A percentile compares a stretch with the other conserved stretches of the same genome.
Conservation (phyloP, 2,113 vertebrate species). For the Orthochromis malagaraziensis region DNA sequence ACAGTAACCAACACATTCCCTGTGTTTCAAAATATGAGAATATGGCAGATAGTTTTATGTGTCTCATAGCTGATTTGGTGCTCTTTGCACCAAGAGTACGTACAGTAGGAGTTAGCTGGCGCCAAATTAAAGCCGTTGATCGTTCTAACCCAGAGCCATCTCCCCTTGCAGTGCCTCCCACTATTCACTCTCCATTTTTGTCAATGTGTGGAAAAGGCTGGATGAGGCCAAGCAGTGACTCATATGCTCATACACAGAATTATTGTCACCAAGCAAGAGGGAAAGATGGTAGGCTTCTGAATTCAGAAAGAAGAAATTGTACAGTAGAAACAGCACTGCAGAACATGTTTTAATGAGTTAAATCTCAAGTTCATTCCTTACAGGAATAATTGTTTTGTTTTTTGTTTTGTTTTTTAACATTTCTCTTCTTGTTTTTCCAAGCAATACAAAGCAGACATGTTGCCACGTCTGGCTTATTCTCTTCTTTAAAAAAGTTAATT, state of each 20-base stretch:
- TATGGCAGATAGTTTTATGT: background rate
- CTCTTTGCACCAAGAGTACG: constrained; percentile 1
- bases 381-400: background rate
- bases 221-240: constrained; percentile 59
- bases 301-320: background rate
- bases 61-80: background rate
- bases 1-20: background rate
- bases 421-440: background rate
- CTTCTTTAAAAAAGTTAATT: background rate
- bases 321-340: background rate
- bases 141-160: constrained; percentile 12
- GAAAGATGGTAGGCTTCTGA: constrained; percentile 10
- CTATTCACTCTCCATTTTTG: constrained; percentile 55
- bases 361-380: background rate
- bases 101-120: constrained; percentile 29
- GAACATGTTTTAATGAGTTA: background rate
- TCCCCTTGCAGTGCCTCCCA: constrained; percentile 50
- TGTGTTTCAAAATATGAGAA: background rate
- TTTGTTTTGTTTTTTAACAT: background rate
- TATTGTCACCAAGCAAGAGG: constrained; percentile 24
- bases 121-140: constrained; percentile 37
- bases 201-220: constrained; percentile 62
- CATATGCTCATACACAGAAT: constrained; percentile 47
- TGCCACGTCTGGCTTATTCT: background rate
- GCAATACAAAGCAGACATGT: background rate